These are phyloP conservation scores for Zhengitettix transpicula DNA, from an alignment of 2,888 invertebrate genomes.

Conservation along the genomic window DNA sequence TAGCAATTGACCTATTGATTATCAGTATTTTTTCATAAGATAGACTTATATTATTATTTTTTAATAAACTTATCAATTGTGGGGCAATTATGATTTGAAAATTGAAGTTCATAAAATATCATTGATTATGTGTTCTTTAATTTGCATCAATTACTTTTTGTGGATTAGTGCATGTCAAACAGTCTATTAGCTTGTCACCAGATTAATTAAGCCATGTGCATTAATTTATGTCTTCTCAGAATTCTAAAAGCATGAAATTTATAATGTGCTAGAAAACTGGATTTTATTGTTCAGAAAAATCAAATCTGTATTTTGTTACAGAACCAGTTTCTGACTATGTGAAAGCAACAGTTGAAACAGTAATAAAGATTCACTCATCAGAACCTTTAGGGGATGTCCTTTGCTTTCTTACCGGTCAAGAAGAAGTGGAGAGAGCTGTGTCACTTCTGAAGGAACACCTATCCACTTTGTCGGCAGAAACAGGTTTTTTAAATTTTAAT, in stretches of 20 bases:
- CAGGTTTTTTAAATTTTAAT: background rate
- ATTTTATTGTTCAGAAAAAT: background rate
- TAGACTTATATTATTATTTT: background rate
- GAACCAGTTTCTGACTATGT: slow-evolving; percentile 84
- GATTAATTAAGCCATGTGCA: too few relatives aligned
- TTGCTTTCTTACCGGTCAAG: slow-evolving; percentile 84
- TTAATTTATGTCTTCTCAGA: background rate
- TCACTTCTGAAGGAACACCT: slow-evolving; percentile 45
- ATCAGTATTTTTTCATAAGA: background rate
- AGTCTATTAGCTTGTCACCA: too few relatives aligned
- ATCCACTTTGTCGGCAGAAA: background rate
- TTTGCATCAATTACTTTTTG: too few relatives aligned
- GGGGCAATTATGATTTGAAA: too few relatives aligned
- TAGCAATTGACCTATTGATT: background rate
- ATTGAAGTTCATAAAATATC: too few relatives aligned
- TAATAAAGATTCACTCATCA: slow-evolving; percentile 72
- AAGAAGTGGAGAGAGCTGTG: slow-evolving; percentile 74
- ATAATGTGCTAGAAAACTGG: too few relatives aligned
- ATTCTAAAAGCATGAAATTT: too few relatives aligned
- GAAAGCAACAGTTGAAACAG: slow-evolving; percentile 69
- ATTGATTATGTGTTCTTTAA: too few relatives aligned
- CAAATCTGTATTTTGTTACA: slow-evolving; percentile 21
- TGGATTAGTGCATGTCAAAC: too few relatives aligned
- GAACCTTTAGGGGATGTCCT: slow-evolving; percentile 76
- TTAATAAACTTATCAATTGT: background rate